Evolutionary conservation across 2,888 invertebrate species (phyloP).

Genomic region (Panzeria rudis): DNA sequence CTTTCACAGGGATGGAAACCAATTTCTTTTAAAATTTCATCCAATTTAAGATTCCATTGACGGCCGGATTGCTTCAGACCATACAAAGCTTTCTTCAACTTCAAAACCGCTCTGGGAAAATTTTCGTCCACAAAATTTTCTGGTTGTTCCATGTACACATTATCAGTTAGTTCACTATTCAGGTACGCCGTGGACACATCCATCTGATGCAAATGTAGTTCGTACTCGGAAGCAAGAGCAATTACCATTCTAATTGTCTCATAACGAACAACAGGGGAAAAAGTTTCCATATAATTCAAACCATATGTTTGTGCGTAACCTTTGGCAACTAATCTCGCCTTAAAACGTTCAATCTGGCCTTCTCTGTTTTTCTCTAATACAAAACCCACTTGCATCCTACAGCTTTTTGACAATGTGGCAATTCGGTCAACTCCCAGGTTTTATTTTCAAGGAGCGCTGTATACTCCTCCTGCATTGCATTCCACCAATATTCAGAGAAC

Average conservation of each 20-base stretch:
- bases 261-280: conserved; percentile 70
- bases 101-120: conserved; percentile 45
- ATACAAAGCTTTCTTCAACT: conserved; percentile 70
- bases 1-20: conserved; percentile 63
- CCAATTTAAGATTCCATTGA: conserved; percentile 68
- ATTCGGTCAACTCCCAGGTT: conserved; percentile 54
- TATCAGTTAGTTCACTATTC: conserved; percentile 61
- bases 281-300: conserved; percentile 66
- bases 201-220: conserved; percentile 70
- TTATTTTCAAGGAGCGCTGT: conserved; percentile 55
- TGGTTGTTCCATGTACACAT: conserved; percentile 66
- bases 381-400: conserved; percentile 36
- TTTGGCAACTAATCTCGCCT: conserved; percentile 62
- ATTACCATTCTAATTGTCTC: conserved; percentile 70
- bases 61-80: conserved; percentile 73
- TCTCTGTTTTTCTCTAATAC: conserved; percentile 3
- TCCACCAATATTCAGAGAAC: conserved; percentile 48
- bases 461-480: conserved; percentile 69
- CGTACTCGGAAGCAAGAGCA: conserved; percentile 68
- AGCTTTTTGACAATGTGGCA: conserved; percentile 40
- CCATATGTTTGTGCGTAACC: conserved; percentile 63
- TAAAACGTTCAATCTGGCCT: conserved; percentile 25
- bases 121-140: conserved; percentile 51
- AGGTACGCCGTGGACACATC: conserved; percentile 69
- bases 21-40: conserved; percentile 61